A percentile compares a stretch with the other conserved stretches of the same genome.
phyloP scores from a whole-genome alignment of 2,888 invertebrate species.

The Ennomos quercinarius region DNA sequence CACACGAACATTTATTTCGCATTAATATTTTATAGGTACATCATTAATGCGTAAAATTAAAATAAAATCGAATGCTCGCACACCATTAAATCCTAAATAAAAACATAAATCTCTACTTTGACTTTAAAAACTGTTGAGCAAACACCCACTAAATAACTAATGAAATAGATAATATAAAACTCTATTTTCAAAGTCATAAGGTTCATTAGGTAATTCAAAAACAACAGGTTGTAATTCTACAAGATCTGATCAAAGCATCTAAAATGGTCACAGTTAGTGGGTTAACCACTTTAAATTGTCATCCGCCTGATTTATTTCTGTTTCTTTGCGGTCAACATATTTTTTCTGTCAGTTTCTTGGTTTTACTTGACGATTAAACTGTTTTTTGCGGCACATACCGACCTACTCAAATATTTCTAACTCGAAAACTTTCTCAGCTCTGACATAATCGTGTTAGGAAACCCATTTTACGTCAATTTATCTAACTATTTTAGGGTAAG shows the following conservation, averaged over 20 bases:
- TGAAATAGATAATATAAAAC: constrained; percentile 56
- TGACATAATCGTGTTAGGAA: too few relatives aligned
- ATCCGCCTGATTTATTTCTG: constrained; percentile 85
- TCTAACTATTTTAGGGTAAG: too few relatives aligned
- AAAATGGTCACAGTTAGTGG: constrained; percentile 86
- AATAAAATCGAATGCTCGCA: constrained; percentile 80
- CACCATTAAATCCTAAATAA: constrained; percentile 81
- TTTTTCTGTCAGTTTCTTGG: constrained; percentile 63
- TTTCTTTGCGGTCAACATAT: constrained; percentile 81
- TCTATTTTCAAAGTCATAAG: constrained; percentile 47
- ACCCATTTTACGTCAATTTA: too few relatives aligned
- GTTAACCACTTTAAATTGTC: constrained; percentile 87
- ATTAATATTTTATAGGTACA: constrained; percentile 58
- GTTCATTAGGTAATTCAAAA: constrained; percentile 47
- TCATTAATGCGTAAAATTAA: constrained; percentile 77
- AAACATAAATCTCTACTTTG: constrained; percentile 81
- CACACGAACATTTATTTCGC: constrained; percentile 33
- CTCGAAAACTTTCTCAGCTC: not conserved
- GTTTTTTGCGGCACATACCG: constrained; percentile 19
- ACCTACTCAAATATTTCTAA: constrained; percentile 35
- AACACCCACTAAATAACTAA: constrained; percentile 75
- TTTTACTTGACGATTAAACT: constrained; percentile 45
- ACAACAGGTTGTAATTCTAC: constrained; percentile 72
- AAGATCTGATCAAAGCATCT: constrained; percentile 85
- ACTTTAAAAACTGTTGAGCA: constrained; percentile 76